Conservation (phyloP, 64 coral and sea anemone genomes). For the Stichodactyla mertensii region DNA sequence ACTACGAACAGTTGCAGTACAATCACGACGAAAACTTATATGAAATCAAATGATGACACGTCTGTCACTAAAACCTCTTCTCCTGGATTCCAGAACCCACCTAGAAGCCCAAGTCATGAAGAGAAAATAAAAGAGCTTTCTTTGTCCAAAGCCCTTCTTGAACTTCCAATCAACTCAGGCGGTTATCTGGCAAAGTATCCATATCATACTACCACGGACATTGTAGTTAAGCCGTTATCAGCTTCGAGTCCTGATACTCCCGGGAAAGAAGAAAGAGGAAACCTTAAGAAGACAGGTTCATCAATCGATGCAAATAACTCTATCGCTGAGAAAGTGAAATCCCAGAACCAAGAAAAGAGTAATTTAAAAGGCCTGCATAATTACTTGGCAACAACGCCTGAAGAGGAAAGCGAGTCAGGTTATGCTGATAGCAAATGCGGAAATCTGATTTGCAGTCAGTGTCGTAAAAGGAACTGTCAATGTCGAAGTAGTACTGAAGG, state of each 20-base stretch:
- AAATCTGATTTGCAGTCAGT: not conserved
- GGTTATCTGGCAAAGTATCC: not conserved
- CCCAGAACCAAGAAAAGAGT: not conserved
- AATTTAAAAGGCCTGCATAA: not conserved
- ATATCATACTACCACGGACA: not conserved
- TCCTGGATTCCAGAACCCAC: not conserved
- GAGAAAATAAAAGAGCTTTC: not conserved
- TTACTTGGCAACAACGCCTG: not conserved
- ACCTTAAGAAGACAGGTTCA: not conserved
- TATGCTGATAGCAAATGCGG: not conserved
- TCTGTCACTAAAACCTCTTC: not conserved
- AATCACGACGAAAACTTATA: not conserved
- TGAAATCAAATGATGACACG: constrained; percentile 7
- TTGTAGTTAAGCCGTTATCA: not conserved
- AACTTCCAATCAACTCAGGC: not conserved
- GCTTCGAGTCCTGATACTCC: constrained; percentile 12
- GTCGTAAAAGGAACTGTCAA: not conserved
- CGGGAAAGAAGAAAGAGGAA: not conserved
- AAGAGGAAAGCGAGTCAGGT: not conserved
- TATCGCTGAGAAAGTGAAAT: not conserved
- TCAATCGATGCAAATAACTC: not conserved
- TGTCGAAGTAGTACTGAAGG: not conserved
- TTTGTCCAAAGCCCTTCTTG: not conserved
- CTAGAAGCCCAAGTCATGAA: not conserved
- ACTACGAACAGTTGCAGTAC: not conserved